Percentiles rank a stretch among this genome's conserved stretches.
phyloP scores from a whole-genome alignment of 2,797 vertebrate genomes.

The Poecilia wingei region DNA sequence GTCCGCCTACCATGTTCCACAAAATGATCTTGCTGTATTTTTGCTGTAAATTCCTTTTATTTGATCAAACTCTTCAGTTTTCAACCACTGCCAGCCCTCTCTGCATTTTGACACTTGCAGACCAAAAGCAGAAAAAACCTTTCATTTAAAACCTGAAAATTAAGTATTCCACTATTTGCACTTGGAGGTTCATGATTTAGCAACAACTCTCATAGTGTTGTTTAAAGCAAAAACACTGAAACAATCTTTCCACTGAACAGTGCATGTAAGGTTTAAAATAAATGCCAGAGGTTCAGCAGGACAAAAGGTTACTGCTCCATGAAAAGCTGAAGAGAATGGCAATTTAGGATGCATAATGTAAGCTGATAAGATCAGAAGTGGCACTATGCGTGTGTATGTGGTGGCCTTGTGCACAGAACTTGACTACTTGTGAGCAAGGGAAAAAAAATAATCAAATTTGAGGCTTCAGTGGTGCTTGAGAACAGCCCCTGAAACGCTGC shows the following conservation, averaged over 20 bases:
- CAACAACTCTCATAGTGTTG: not conserved
- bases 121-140: not conserved
- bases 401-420: constrained; percentile 40
- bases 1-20: not conserved
- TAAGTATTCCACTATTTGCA: not conserved
- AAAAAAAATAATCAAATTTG: constrained; percentile 77
- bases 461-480: constrained; percentile 78
- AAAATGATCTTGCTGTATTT: not conserved
- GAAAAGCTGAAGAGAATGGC: constrained; percentile 35
- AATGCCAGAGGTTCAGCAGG: constrained; percentile 27
- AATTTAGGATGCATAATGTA: constrained; percentile 64
- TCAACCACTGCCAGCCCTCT: not conserved
- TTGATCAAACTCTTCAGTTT: not conserved
- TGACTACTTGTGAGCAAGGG: constrained; percentile 58
- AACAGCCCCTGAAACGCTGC: constrained; percentile 71
- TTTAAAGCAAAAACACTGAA: not conserved
- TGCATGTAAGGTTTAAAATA: constrained; percentile 13
- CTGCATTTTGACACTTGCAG: not conserved
- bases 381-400: constrained; percentile 5
- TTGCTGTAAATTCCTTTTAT: not conserved
- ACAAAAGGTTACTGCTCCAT: constrained; percentile 36
- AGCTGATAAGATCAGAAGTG: constrained; percentile 38
- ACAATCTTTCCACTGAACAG: not conserved
- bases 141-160: not conserved
- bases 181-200: not conserved